Percentiles rank a stretch among this genome's conserved stretches.
Evolutionary conservation across 2,797 vertebrate species (phyloP).

Genomic region (Myotis planiceps): DNA sequence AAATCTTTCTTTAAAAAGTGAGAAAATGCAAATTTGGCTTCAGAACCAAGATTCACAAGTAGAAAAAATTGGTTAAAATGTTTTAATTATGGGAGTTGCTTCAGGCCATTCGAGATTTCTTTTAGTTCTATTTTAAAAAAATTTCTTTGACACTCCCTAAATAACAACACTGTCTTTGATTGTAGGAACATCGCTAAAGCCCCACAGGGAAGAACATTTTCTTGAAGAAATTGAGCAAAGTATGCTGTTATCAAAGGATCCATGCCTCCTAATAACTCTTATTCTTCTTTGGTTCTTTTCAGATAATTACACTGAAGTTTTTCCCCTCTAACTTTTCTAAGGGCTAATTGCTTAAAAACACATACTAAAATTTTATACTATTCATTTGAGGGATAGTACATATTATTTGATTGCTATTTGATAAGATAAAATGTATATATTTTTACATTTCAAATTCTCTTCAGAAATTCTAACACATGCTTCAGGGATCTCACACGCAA

Average conservation of each 20-base stretch:
- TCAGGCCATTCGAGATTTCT: neutral
- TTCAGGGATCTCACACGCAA: neutral
- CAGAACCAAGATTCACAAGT: slow-evolving; percentile 15
- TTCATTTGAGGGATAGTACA: neutral
- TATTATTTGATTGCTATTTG: neutral
- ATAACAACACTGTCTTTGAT: neutral
- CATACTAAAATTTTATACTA: neutral
- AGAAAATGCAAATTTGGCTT: slow-evolving; percentile 40
- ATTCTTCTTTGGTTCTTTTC: slow-evolving; percentile 6
- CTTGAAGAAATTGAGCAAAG: neutral
- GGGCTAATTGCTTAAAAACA: neutral
- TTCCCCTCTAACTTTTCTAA: neutral
- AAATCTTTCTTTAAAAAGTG: slow-evolving; percentile 26
- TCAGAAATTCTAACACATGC: neutral
- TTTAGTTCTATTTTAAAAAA: neutral
- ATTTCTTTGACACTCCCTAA: neutral
- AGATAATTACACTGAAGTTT: neutral
- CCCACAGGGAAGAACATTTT: neutral
- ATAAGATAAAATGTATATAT: neutral
- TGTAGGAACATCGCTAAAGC: neutral
- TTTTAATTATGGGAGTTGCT: slow-evolving; percentile 19
- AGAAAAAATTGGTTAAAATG: neutral
- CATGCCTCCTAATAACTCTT: neutral
- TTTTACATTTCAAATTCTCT: neutral
- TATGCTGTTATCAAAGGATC: neutral